Evolutionary conservation across 2,888 invertebrate species (phyloP), one percentile per base, ranked within the genome.

Genomic region (Microctonus hyperodae): DNA sequence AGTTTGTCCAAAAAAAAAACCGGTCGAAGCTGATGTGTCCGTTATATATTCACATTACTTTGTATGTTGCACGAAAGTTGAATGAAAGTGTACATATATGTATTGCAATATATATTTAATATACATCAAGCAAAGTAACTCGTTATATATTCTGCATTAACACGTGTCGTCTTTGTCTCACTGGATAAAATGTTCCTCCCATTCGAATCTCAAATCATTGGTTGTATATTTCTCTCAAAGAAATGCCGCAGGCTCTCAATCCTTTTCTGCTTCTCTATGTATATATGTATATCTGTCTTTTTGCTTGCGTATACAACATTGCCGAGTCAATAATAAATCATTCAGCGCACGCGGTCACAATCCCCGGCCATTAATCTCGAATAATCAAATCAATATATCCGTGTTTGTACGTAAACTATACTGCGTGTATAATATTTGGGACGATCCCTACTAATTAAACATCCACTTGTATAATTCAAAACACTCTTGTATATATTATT

Each of bases 351-450:
- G 66, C 68, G 64, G 72, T 74, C 67, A 70, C 75, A 73, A 77
- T 78, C 75, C 70, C 58, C 69, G 66, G 69, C 77, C 75, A 81
- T 80, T 80, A 81, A 81, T 81, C 81, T 78, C 77, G 70, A n/a
- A 77, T 79, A 80, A 81, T 80, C 79, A 80, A 80, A 81, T 81
- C 80, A 78, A 81, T 81, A 81, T 81, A 81, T 79, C 75, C 68
- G 73, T 23, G 16, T 20, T 48, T 48, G 74, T 74, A n/a, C n/a
- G n/a, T n/a, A n/a, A n/a, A n/a, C 72, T 70, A 67, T 71, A 35
- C 48, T 55, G 55, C 66, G 68, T 72, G 13, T 5, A 37, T 37
- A 44, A 37, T 16, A 44, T 68, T 76, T 73, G 73, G 71, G 71
- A 51, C 70, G 68, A 67, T 70, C 70, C n/a, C 70, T 73, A 75